Percentiles rank a stretch among this genome's conserved stretches.
Evolutionary conservation across 2,888 invertebrate species (phyloP).

Genomic region (Meganola albula): DNA sequence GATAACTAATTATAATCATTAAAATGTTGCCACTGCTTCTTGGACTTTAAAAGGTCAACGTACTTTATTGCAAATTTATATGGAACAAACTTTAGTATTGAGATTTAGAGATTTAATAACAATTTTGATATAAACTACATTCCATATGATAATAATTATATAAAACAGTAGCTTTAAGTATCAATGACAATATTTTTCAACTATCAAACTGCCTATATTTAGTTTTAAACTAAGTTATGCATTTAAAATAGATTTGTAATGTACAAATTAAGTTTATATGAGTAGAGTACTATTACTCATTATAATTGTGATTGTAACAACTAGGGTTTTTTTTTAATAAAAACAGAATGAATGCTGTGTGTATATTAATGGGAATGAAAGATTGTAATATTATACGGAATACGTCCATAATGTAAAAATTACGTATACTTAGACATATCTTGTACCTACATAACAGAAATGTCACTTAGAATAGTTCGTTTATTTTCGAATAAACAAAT

Average conservation of each 20-base stretch:
- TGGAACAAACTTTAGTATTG: no score
- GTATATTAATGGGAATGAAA: slow-evolving; percentile 34
- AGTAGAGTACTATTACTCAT: slow-evolving; percentile 49
- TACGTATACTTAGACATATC: slow-evolving; percentile 23
- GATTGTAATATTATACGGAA: slow-evolving; percentile 29
- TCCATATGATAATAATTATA: slow-evolving; percentile 31
- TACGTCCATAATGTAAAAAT: slow-evolving; percentile 46
- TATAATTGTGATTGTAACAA: slow-evolving; percentile 57
- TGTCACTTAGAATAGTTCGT: slow-evolving; percentile 33
- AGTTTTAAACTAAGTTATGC: slow-evolving; percentile 48
- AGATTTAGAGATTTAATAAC: slow-evolving; percentile 23
- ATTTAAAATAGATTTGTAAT: slow-evolving; percentile 65
- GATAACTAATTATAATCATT: no score
- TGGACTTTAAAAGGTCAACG: no score
- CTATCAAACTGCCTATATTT: slow-evolving; percentile 38
- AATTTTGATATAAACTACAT: slow-evolving; percentile 32
- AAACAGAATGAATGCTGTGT: slow-evolving; percentile 32
- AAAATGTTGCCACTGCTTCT: no score
- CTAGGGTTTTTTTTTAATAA: slow-evolving; percentile 29
- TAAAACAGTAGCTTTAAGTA: slow-evolving; percentile 35
- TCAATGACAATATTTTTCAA: slow-evolving; percentile 39
- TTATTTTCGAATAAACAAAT: slow-evolving; percentile 41
- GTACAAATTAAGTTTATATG: slow-evolving; percentile 71
- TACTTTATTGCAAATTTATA: no score
- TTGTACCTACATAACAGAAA: slow-evolving; percentile 22